phyloP scores from a whole-genome alignment of 1,140 invertebrate species.

The Dendrolimus kikuchii region DNA sequence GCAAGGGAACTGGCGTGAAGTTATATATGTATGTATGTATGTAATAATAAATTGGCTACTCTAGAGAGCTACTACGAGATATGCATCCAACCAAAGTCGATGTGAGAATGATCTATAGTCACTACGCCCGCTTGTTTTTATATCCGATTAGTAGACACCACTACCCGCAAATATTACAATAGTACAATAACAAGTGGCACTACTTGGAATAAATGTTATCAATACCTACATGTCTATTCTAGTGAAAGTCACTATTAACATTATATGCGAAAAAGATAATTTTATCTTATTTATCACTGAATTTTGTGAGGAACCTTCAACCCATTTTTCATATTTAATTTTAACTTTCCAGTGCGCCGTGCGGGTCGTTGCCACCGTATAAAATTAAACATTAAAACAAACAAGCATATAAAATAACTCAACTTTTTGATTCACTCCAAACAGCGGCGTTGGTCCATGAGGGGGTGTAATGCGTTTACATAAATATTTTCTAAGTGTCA shows the following conservation, averaged over 20 bases:
- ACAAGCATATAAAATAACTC: constrained; percentile 57
- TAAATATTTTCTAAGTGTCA: neutral
- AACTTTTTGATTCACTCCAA: constrained; percentile 39
- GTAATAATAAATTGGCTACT: no score
- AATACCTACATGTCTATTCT: neutral
- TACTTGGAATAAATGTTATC: neutral
- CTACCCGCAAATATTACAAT: neutral
- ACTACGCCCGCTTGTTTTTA: neutral
- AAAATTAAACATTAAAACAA: constrained; percentile 67
- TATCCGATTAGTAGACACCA: neutral
- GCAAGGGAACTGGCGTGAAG: no score
- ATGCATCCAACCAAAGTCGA: no score
- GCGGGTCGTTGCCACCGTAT: constrained; percentile 53
- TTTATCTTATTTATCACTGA: constrained; percentile 10
- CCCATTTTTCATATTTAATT: constrained; percentile 7
- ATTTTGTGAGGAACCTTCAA: neutral
- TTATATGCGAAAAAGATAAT: neutral
- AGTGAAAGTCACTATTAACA: constrained; percentile 1
- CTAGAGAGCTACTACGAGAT: no score
- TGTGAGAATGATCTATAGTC: neutral
- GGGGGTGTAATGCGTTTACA: constrained; percentile 20
- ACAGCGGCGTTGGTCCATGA: constrained; percentile 15
- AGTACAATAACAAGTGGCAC: constrained; percentile 3
- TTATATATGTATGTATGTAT: no score
- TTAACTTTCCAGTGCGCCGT: constrained; percentile 13